These are phyloP conservation scores for Pseudomyrmex concolor DNA, from an alignment of 1,140 invertebrate species.

Conservation along the genomic window DNA sequence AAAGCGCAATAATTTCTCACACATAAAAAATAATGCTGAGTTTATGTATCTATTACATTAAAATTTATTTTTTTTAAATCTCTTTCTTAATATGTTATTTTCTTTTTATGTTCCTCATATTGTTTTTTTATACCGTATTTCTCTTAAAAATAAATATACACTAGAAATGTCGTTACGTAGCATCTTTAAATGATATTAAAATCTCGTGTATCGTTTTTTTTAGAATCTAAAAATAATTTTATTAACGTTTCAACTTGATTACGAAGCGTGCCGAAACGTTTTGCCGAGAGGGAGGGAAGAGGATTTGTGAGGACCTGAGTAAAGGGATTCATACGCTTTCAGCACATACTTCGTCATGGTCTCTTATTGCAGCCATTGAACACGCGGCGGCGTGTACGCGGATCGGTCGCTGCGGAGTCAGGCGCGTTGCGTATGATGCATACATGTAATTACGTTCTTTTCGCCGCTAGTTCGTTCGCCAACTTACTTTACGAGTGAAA, in stretches of 20 bases:
- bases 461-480: conserved; percentile 31
- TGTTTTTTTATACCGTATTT: no score
- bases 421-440: conserved; percentile 27
- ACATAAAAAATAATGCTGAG: neutral
- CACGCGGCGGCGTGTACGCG: neutral
- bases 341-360: conserved; percentile 81
- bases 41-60: neutral
- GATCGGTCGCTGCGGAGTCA: conserved; percentile 25
- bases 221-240: no score
- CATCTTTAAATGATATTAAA: no score
- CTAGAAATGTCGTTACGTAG: no score
- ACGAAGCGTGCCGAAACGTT: neutral
- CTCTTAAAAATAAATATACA: no score
- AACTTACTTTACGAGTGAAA: conserved; percentile 10
- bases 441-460: conserved; percentile 50
- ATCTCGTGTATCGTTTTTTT: no score
- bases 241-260: no score
- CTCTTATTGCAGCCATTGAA: conserved; percentile 70
- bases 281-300: conserved; percentile 19
- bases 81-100: neutral
- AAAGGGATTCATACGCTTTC: conserved; percentile 81
- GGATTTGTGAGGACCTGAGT: conserved; percentile 39
- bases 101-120: no score
- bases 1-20: neutral
- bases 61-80: neutral